Evolutionary conservation across 2,113 vertebrate genomes (phyloP).

Genomic region (Ptilorrhoa leucosticta): DNA sequence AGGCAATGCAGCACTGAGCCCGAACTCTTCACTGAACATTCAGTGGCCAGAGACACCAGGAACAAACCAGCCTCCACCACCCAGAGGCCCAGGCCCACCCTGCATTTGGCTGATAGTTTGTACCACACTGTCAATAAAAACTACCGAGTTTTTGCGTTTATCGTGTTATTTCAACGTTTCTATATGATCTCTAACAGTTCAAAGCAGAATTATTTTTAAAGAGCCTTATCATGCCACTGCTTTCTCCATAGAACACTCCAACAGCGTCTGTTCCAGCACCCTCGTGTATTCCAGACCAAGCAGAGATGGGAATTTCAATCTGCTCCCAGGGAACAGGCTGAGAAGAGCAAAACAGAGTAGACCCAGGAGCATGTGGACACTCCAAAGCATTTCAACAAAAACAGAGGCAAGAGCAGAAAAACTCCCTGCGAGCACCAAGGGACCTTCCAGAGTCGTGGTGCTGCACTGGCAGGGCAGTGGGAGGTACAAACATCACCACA

Average conservation of each 20-base stretch:
- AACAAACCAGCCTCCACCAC: neutral
- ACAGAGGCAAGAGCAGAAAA: neutral
- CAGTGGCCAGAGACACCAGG: neutral
- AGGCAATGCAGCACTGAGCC: neutral
- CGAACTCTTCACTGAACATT: rapidly evolving
- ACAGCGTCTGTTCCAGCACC: neutral
- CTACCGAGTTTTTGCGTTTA: no score
- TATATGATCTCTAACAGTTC: rapidly evolving
- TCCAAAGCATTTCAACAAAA: neutral
- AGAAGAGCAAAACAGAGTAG: neutral
- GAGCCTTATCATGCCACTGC: rapidly evolving
- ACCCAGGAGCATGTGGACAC: rapidly evolving
- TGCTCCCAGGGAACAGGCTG: neutral
- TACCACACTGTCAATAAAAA: neutral
- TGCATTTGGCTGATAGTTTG: neutral
- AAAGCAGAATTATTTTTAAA: neutral
- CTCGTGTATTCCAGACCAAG: rapidly evolving
- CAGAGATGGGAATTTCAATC: neutral
- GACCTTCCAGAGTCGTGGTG: rapidly evolving
- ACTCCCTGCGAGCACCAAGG: neutral
- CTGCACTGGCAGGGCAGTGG: neutral
- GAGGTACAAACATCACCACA: rapidly evolving
- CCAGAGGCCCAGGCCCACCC: rapidly evolving
- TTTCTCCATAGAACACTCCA: neutral
- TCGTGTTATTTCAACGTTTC: neutral